phyloP scores from a whole-genome alignment of 2,888 invertebrate genomes.

The Ectemnius lituratus region DNA sequence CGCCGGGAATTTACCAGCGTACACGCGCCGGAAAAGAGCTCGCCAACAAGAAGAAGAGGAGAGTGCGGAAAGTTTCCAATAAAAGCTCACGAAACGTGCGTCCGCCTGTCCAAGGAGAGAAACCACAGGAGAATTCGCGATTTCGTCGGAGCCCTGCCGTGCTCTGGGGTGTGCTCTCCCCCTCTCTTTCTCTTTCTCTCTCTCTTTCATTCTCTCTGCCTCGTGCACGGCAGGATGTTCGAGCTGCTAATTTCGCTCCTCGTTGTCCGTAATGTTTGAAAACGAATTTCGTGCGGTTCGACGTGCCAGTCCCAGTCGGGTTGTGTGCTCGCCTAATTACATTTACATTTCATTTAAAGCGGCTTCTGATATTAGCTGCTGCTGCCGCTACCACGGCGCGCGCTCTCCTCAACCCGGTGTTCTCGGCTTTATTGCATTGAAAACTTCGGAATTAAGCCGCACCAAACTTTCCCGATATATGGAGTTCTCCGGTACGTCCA shows the following conservation, averaged over 20 bases:
- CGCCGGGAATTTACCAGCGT: no score
- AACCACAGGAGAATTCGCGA: not conserved
- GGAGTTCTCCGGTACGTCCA: no score
- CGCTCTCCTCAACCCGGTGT: not conserved
- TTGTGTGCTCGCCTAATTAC: conserved; percentile 31
- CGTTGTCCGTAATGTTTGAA: conserved; percentile 19
- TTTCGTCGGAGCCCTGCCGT: not conserved
- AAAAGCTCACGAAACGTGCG: no score
- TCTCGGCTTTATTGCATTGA: conserved; percentile 10
- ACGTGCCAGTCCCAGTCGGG: conserved; percentile 10
- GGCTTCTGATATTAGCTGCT: conserved; percentile 25
- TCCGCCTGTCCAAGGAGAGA: no score
- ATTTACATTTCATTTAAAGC: conserved; percentile 41
- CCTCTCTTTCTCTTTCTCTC: no score
- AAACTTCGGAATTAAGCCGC: conserved; percentile 18
- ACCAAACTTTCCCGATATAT: no score
- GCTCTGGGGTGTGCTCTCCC: not conserved
- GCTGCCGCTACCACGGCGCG: not conserved
- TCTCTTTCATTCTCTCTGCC: no score
- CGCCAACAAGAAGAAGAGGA: no score
- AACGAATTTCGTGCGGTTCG: conserved; percentile 26
- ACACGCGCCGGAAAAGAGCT: no score
- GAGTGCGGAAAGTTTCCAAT: no score
- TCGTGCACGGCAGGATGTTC: conserved; percentile 7
- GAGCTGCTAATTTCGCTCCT: conserved; percentile 15